Base-by-base conservation (phyloP, 2,888 invertebrate genomes). In the Eupithecia inturbata region DNA sequence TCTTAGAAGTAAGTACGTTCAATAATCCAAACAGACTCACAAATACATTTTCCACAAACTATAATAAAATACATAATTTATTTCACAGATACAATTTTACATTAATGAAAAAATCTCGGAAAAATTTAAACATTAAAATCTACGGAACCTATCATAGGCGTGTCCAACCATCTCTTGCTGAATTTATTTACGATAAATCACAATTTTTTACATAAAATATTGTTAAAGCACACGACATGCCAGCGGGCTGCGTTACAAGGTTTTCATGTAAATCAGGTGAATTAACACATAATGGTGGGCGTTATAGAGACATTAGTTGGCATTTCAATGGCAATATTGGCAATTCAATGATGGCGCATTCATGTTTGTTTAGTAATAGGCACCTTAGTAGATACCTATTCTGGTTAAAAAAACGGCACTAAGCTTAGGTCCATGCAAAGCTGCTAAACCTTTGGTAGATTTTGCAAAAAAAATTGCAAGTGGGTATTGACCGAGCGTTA, bases 151-250 rank as follows among this genome's bases (percentile, higher is more conserved):
- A 57, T 57, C 57, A 53, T 14, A 57, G 57, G 57, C 57, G 57
- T 53, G 22, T 57, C 26, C 26, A 57, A 26, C 57, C 12, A 26
- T 26, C 57, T 57, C 14, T 26, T 57, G 22, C 57, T 57, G 57
- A 12, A 22, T 57, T 57, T 57, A 57, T 57, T 57, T 26, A 57
- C 22, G 26, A 26, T 26, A 57, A 57, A 57, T 57, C 57, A 57
- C 22, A 57, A 53, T 62, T 62, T 60, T 62, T 31, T 19, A 62
- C 62, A 76, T 77, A 80, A 79, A 80, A 75, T 83, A 75, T 73
- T 73, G 66, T 62, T 62, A 57, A 70, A 67, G 41, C 64, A 70
- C 72, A 68, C 69, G 62, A 69, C 60, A 71, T 10, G 64, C 7
- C 45, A 9, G 31, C 28, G 33, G 63, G 3, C 45, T 28, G 10